Evolutionary conservation across 2,888 invertebrate genomes (phyloP), one percentile per base, ranked within the genome.

Genomic region (Automeris io): DNA sequence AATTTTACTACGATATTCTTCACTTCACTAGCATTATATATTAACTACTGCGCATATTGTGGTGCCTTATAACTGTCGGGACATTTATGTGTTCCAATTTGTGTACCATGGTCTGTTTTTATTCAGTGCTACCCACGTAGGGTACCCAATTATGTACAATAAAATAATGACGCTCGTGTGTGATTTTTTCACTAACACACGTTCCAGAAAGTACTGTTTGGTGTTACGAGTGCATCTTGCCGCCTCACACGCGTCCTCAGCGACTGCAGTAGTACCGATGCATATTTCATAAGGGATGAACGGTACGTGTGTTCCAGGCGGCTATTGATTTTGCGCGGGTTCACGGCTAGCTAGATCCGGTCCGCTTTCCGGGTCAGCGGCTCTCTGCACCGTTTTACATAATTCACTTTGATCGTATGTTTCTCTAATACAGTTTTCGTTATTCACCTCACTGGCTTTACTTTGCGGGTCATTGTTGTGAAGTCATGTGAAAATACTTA

Each of bases 251-350:
- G 29, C 29, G 16, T 13, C 29, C n/a, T n/a, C 16, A 5, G 29
- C 29, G 16, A 16, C 29, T 16, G 8, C 16, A 5, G 29, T 29
- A 29, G 8, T 16, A 29, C 29, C 43, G 46, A 51, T 65, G 57
- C 61, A 65, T 66, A 59, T 62, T 62, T 57, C 61, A 65, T 64
- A 53, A 55, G 54, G 29, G 49, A 42, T 47, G 53, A 51, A 50
- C 49, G 48, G 32, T 33, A 45, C 50, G 54, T 54, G 51, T 51
- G 52, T 54, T 50, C 49, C 47, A 42, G 35, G 35, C 18, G 35
- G 43, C 54, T 61, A 67, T 67, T 64, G 66, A 67, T 67, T 64
- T 54, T 47, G 49, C 42, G 42, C 51, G 47, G n/a, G 51, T 45
- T 51, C 45, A 49, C 51, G 46, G 43, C 38, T 25, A 33, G 40